phyloP scores from a whole-genome alignment of 2,888 invertebrate genomes.

The Papilio elwesi region DNA sequence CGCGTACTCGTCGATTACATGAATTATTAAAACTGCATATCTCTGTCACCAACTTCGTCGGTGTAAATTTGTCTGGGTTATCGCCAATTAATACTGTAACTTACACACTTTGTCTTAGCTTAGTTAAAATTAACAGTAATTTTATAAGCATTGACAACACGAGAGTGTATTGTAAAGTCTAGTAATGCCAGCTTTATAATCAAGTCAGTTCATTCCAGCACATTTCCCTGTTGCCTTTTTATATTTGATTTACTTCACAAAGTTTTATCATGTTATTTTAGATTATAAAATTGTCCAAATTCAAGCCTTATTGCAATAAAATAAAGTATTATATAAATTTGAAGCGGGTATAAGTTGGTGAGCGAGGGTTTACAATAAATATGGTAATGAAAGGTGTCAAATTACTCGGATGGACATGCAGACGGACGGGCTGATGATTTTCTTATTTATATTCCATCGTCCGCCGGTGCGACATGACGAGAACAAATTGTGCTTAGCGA shows the following conservation, averaged over 20 bases:
- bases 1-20: too few species aligned
- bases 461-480: slow-evolving; percentile 57
- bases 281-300: slow-evolving; percentile 30
- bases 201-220: slow-evolving; percentile 18
- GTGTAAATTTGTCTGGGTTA: too few species aligned
- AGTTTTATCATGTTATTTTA: slow-evolving; percentile 40
- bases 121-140: not conserved
- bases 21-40: too few species aligned
- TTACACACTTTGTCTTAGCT: too few species aligned
- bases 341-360: slow-evolving; percentile 38
- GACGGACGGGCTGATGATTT: slow-evolving; percentile 71
- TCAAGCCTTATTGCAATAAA: slow-evolving; percentile 41
- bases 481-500: slow-evolving; percentile 67
- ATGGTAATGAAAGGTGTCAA: slow-evolving; percentile 83
- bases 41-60: too few species aligned
- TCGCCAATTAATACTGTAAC: too few species aligned
- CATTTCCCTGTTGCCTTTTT: slow-evolving; percentile 52
- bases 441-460: slow-evolving; percentile 66
- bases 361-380: slow-evolving; percentile 70
- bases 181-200: slow-evolving; percentile 8
- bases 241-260: slow-evolving; percentile 60
- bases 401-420: slow-evolving; percentile 72
- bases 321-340: slow-evolving; percentile 40
- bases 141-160: not conserved
- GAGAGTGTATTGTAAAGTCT: slow-evolving; percentile 26